These are phyloP conservation scores for Chaetura pelagica DNA, from an alignment of 2,113 vertebrate species.

Conservation along the genomic window DNA sequence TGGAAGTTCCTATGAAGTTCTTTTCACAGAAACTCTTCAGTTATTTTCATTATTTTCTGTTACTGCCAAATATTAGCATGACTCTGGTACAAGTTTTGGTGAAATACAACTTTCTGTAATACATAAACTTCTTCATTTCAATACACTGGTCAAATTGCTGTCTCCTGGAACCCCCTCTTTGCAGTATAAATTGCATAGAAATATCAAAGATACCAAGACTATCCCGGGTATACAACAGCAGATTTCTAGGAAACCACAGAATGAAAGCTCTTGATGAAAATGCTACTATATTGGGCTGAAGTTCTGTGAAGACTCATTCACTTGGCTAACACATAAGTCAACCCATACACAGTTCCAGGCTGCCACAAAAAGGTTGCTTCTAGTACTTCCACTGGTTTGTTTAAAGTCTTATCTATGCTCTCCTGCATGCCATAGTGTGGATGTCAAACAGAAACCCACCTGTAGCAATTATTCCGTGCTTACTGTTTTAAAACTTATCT, in stretches of 20 bases:
- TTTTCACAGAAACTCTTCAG: background rate
- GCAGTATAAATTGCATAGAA: background rate
- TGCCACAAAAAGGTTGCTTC: background rate
- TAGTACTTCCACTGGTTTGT: background rate
- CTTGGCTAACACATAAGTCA: background rate
- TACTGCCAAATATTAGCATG: background rate
- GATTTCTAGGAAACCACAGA: background rate
- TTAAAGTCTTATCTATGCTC: background rate
- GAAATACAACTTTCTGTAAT: background rate
- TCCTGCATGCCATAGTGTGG: background rate
- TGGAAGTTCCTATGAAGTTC: background rate
- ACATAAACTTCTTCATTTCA: background rate
- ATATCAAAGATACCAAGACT: background rate
- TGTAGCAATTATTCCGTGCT: background rate
- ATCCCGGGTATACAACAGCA: background rate
- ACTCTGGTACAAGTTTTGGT: background rate
- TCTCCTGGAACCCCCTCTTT: background rate
- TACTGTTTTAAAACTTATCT: background rate
- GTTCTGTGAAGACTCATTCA: background rate
- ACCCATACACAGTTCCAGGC: background rate
- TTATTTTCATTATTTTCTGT: background rate
- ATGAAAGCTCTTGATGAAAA: background rate
- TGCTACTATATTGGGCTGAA: background rate
- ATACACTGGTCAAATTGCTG: background rate
- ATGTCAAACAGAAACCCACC: background rate